phyloP scores from a whole-genome alignment of 2,797 vertebrate genomes.

The Periophthalmus magnuspinnatus region DNA sequence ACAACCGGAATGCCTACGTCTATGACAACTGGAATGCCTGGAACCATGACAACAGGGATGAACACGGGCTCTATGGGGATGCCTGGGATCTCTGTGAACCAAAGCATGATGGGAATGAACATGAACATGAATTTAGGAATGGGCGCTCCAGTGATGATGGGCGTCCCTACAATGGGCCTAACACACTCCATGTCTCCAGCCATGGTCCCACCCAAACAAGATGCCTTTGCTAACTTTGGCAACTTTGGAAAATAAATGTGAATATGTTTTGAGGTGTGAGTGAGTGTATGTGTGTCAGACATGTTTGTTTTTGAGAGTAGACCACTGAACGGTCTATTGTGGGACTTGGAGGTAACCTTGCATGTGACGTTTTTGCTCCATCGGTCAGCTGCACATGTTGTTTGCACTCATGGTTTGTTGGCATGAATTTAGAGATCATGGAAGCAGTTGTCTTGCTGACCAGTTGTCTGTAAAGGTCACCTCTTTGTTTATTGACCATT shows the following conservation, averaged over 20 bases:
- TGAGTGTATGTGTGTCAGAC: conserved; percentile 49
- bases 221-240: conserved; percentile 98
- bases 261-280: conserved; percentile 16
- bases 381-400: conserved; percentile 33
- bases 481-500: conserved; percentile 26
- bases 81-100: conserved; percentile 67
- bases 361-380: conserved; percentile 56
- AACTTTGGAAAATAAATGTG: conserved; percentile 93
- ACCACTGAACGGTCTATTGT: conserved; percentile 40
- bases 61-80: conserved; percentile 69
- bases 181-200: conserved; percentile 65
- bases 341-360: conserved; percentile 61
- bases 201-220: conserved; percentile 92
- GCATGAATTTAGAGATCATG: not conserved
- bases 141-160: conserved; percentile 79
- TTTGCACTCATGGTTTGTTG: conserved; percentile 12
- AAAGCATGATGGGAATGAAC: conserved; percentile 78
- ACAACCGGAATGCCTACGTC: conserved; percentile 46
- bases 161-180: conserved; percentile 76
- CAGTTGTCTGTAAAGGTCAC: conserved; percentile 27
- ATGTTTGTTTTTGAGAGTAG: conserved; percentile 36
- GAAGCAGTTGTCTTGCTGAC: conserved; percentile 10
- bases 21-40: conserved; percentile 30
- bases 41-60: conserved; percentile 74
- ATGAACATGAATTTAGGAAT: conserved; percentile 82